These are phyloP conservation scores for Remorina albescens DNA, from an alignment of 2,797 vertebrate species.

Conservation along the genomic window DNA sequence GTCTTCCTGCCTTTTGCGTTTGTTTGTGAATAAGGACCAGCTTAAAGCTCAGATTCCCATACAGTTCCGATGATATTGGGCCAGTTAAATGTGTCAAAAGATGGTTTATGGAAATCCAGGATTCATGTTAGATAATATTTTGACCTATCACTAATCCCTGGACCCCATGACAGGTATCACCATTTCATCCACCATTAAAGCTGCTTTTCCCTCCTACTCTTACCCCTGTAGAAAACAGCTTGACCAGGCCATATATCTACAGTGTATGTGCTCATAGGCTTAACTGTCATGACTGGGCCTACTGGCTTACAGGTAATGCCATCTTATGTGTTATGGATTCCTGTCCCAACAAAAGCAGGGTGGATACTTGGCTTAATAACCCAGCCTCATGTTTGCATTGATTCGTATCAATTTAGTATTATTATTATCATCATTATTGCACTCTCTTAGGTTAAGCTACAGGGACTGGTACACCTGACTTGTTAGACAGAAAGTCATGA, in stretches of 20 bases:
- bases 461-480: not conserved
- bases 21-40: not conserved
- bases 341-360: too few relatives aligned
- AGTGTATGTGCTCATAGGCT: not conserved
- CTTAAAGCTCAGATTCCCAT: not conserved
- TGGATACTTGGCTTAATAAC: too few relatives aligned
- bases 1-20: not conserved
- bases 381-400: too few relatives aligned
- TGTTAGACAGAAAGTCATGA: not conserved
- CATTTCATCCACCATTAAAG: not conserved
- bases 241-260: not conserved
- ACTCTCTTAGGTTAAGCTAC: not conserved
- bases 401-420: too few relatives aligned
- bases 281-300: not conserved
- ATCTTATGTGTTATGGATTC: too few relatives aligned
- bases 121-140: too few relatives aligned
- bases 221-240: not conserved
- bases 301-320: not conserved
- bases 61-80: not conserved
- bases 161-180: not conserved
- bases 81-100: not conserved
- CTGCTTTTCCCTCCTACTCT: not conserved
- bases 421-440: too few relatives aligned
- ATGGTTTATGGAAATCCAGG: not conserved
- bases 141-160: too few relatives aligned